Evolutionary conservation across 2,113 vertebrate species (phyloP).

Genomic region (Cinclus mexicanus): DNA sequence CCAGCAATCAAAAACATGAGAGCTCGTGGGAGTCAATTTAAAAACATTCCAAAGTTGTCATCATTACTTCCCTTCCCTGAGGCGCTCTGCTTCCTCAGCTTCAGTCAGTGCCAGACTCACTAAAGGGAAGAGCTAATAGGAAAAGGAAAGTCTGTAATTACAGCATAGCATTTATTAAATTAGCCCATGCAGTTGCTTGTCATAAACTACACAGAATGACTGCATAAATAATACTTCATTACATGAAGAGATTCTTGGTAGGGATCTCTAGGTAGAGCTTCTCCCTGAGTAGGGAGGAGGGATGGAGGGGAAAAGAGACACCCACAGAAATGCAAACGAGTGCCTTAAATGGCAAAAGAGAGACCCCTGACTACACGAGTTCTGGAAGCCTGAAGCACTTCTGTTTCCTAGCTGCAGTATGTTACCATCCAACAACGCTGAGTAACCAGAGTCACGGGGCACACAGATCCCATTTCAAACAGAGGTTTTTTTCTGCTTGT

Average conservation of each 20-base stretch:
- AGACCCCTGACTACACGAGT: not conserved
- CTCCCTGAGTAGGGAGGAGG: too few relatives aligned
- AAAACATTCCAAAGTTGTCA: conserved; percentile 5
- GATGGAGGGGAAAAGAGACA: not conserved
- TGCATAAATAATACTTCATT: not conserved
- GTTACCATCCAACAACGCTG: not conserved
- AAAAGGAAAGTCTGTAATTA: not conserved
- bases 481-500: not conserved
- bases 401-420: not conserved
- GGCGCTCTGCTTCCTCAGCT: not conserved
- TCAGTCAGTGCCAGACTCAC: not conserved
- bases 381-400: not conserved
- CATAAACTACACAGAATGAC: not conserved
- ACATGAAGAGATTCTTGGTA: not conserved
- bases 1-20: not conserved
- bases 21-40: not conserved
- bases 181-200: not conserved
- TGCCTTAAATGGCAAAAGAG: not conserved
- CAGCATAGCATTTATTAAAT: not conserved
- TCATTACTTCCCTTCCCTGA: not conserved
- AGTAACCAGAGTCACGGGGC: not conserved
- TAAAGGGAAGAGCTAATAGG: not conserved
- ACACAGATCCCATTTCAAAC: not conserved
- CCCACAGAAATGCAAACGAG: not conserved
- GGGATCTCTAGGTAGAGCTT: too few relatives aligned